Evolutionary conservation across 2,888 invertebrate species (phyloP), one percentile per base, ranked within the genome.

Genomic region (Cotesia congregata): DNA sequence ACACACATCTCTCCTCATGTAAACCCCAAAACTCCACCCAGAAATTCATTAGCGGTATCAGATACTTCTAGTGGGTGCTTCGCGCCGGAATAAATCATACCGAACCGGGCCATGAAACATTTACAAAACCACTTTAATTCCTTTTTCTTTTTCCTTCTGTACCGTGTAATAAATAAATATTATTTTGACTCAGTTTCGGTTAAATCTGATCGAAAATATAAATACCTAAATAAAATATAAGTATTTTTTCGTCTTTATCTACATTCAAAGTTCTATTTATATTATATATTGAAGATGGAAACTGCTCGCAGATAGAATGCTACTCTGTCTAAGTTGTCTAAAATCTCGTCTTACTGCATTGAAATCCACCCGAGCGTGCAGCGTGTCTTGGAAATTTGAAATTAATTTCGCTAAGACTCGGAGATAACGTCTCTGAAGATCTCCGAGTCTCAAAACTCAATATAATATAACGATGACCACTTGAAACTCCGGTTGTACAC

Each of bases 41-140:
- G 79, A 79, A 81, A 84, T 87, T 88, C 88, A 88, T 88, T 88
- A 88, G 85, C 85, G 86, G 85, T 88, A 87, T 88, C 88, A 84
- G 88, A 87, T 88, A 87, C 87, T 88, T 87, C 87, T 87, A 85
- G 86, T 87, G 85, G 87, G 80, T 87, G 87, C 83, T 86, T 87
- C 86, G 85, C 87, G 84, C 84, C 81, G 81, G 83, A 85, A 87
- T 88, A 87, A 88, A 88, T 88, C 87, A 87, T 83, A 80, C 60
- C 30, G 12, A 65, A 67, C 78, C 79, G 79, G 73, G 50, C 38
- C 17, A 78, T 62, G 70, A 7, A 76, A 71, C 65, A 68, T 76
- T 68, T 40, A 76, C 69, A 68, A 67, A 78, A 67, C 77, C 75
- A 74, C 78, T 77, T 80, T 74, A 71, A 79, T 77, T 71, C 74